Percentiles rank a stretch among this genome's conserved stretches.
phyloP scores from a whole-genome alignment of 2,888 invertebrate genomes.

The Ochropacha duplaris region DNA sequence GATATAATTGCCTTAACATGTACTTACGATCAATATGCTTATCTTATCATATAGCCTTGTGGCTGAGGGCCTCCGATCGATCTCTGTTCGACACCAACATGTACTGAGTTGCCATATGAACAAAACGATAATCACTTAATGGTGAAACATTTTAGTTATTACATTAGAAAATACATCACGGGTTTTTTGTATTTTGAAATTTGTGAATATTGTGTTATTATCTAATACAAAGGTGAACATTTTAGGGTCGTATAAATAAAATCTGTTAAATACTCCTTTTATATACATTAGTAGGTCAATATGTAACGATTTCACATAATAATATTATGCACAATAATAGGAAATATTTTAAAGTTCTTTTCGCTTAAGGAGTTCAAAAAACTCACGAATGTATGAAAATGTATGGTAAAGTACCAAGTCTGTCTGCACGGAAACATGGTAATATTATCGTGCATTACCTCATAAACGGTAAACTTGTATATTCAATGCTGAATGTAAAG shows the following conservation, averaged over 20 bases:
- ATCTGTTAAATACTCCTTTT: no score
- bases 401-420: neutral
- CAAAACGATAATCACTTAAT: constrained; percentile 37
- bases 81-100: constrained; percentile 46
- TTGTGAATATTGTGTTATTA: no score
- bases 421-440: neutral
- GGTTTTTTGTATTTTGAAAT: no score
- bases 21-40: constrained; percentile 14
- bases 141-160: constrained; percentile 32
- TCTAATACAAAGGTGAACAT: no score
- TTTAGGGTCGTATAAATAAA: no score
- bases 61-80: constrained; percentile 38
- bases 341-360: no score
- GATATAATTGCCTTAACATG: no score
- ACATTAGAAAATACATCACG: no score
- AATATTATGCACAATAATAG: no score
- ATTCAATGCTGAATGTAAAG: neutral
- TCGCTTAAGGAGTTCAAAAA: no score
- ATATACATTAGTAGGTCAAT: no score
- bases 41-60: constrained; percentile 42
- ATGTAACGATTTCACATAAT: no score
- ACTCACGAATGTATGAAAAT: neutral
- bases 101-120: constrained; percentile 38
- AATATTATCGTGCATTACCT: neutral
- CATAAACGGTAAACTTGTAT: constrained; percentile 10